Base-by-base conservation (phyloP, 2,888 invertebrate species). In the Oscheius sp. region DNA sequence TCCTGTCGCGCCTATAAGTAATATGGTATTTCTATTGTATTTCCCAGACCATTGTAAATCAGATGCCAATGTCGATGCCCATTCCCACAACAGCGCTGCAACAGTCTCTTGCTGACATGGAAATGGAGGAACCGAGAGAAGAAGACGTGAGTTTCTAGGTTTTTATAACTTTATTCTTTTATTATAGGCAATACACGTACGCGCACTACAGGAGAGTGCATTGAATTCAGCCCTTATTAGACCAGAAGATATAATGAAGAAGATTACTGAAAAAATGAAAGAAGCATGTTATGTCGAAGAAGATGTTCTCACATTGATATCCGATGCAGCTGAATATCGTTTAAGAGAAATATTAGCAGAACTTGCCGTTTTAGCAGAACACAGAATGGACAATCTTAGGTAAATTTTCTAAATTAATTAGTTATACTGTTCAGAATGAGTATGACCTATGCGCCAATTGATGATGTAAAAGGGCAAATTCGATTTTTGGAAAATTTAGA, bases 401-500 rank as follows among this genome's bases (percentile, higher is more conserved):
- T 51, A 2, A 9, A 33, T 8, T 22, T 24, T 57, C 9, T 38
- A 38, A 30, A 14, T 20, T n/a, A 0, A 8, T 47, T 47, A 41
- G 14, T 1, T 32, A 26, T 44, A 28, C 45, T 28, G 71, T 76
- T 5, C 50, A 75, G 72, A 67, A 12, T 68, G 3, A 67, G 68
- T 22, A 57, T 67, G 2, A 65, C 71, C 44, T 76, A 75, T 32
- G 59, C 66, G 5, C 51, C 64, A 32, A 30, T 73, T 8, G 74
- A 74, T 56, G 75, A 75, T 41, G 65, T 72, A 9, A 73, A 72
- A 57, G 64, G 69, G 22, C 77, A 77, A 51, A 33, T 77, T 26
- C 61, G 95, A 88, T 97, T 97, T 88, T 89, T 98, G 65, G 97
- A 97, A 88, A 96, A 98, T 87, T 88, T 98, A 69, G 97, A 97